Evolutionary conservation across 2,113 vertebrate species (phyloP), one percentile per base, ranked within the genome.

Genomic region (Daubentonia madagascariensis): DNA sequence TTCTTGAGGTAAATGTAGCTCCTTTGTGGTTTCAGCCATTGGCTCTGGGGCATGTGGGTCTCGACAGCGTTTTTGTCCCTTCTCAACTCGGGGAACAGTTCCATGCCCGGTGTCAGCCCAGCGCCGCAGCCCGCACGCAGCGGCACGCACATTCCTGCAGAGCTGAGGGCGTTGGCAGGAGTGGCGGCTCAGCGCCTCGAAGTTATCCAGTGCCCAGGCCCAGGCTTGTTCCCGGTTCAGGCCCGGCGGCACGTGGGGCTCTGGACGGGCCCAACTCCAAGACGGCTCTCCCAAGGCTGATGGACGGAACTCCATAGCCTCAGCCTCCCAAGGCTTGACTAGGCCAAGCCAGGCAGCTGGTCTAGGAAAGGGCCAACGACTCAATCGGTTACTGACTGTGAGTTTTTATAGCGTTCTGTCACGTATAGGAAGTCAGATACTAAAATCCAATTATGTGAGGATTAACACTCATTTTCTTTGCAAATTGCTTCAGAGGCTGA

Each of bases 41-140:
- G 45, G 75, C 4, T 83, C 23, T 9, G 9, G 37, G 45, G 2
- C 54, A 20, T 6, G 10, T 3, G 65, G 2, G 12, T 91, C 87
- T 75, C 45, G 5, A 8, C 32, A 18, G n/a, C 18, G 54, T 57
- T 87, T 67, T 23, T 57, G 81, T 9, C 48, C 25, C 2, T 4
- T n/a, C 11, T 80, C 25, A 4, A 3, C 54, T 23, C 2, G 0
- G 13, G 45, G 9, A 16, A 1, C 30, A 12, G 35, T 32, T 37
- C 13, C 2, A 1, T 0, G 63, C 13, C 37, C 0, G 3, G 40
- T 0, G 22, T 35, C 23, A 3, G 16, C 11, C 0, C 7, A 12
- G 40, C 1, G 11, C 35, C 3, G 40, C 59, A 6, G 22, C 18
- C 23, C 9, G 1, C 17, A 11, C 0, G 10, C 87, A 0, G 9